Base-by-base conservation (phyloP, 1,140 invertebrate species). In the Papilio dardanus region DNA sequence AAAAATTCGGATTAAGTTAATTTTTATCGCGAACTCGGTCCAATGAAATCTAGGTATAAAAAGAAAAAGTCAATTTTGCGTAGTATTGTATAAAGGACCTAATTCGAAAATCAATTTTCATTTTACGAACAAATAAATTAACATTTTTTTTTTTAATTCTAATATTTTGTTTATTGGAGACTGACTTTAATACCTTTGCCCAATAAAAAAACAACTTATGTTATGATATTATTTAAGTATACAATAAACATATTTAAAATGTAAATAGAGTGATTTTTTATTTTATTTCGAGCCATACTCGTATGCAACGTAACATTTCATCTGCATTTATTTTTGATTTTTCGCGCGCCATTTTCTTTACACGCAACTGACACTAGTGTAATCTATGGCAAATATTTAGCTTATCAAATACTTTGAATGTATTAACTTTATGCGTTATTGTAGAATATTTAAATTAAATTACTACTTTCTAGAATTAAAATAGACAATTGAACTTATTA, bases 161-260 rank as follows among this genome's bases (percentile, higher is more conserved):
- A 68, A 69, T 69, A 69, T 69, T 42, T 40, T 69, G 24, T 69
- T 69, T 21, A 68, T 68, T 69, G 24, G 67, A 69, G 67, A 69
- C 67, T 69, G 67, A 69, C 28, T 14, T 67, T 35, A 67, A 67
- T 21, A 28, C 67, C 67, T 69, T 69, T 69, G 67, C 67, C 67
- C 33, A 24, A 42, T 21, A 19, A 69, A 40, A 68, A 68, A 24
- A 37, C 24, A 35, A 35, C 8, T 6, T 21, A n/a, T 67, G 35
- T 10, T 19, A 19, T 35, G 35, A 4, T 67, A 21, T 33, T 35
- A 33, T 35, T 35, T 67, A 67, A 67, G 14, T 40, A 21, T 40
- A 21, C 19, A 40, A 7, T 68, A 68, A 19, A 6, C 6, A 35
- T 68, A 21, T 35, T 68, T 40, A 19, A 68, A 68, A n/a, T 68